These are phyloP conservation scores for Chiroxiphia lanceolata DNA, from an alignment of 2,797 vertebrate genomes.

Conservation along the genomic window DNA sequence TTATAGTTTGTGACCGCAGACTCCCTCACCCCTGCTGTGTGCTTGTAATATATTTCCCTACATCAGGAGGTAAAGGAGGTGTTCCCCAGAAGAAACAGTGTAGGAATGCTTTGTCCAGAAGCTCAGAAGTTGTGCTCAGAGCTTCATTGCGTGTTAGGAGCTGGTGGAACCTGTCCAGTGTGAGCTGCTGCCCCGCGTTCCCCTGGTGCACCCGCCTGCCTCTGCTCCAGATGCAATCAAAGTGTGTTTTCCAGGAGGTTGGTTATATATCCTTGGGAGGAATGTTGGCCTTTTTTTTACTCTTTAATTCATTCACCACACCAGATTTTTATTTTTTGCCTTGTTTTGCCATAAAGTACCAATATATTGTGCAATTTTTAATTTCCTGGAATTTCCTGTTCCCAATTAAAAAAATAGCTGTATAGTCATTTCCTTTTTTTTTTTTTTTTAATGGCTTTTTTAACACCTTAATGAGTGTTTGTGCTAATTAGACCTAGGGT, in stretches of 20 bases:
- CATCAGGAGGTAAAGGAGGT: neutral
- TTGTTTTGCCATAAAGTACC: neutral
- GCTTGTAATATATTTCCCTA: neutral
- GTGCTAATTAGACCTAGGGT: neutral
- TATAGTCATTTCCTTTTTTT: neutral
- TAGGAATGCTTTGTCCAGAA: neutral
- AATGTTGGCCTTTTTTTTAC: neutral
- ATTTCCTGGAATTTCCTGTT: neutral
- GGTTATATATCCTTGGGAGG: neutral
- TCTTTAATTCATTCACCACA: neutral
- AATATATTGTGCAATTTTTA: neutral
- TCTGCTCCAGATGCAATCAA: neutral
- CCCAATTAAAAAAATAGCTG: neutral
- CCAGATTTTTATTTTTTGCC: neutral
- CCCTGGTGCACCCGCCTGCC: neutral
- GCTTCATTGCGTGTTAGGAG: accelerated
- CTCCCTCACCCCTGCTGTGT: neutral
- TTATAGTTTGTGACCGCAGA: neutral
- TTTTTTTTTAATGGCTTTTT: neutral
- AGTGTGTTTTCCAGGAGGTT: slow-evolving; percentile 6
- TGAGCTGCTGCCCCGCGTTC: accelerated
- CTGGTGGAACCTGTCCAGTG: neutral
- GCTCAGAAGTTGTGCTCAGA: neutral
- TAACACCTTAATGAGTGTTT: neutral
- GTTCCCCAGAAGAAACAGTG: neutral